Evolutionary conservation across 1,140 invertebrate species (phyloP).

Genomic region (Lasioglossum albipes): DNA sequence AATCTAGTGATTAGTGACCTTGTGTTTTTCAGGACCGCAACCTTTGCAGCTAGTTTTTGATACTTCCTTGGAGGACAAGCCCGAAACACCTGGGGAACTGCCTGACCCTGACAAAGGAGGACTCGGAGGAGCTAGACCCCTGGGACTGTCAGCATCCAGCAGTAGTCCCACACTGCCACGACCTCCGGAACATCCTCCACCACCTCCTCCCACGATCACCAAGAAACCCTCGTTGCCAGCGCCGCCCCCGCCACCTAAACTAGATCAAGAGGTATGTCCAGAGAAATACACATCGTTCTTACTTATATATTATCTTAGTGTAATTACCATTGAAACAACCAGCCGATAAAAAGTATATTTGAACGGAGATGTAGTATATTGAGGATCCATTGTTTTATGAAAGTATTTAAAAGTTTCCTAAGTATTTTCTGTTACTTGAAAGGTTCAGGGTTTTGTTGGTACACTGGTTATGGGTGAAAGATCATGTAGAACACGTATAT

Average conservation of each 20-base stretch:
- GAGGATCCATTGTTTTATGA: constrained; percentile 20
- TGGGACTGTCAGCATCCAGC: constrained; percentile 82
- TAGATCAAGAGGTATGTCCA: constrained; percentile 85
- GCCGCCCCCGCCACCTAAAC: constrained; percentile 79
- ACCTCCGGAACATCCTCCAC: constrained; percentile 81
- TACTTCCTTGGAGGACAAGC: constrained; percentile 82
- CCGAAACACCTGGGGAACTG: constrained; percentile 87
- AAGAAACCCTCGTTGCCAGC: constrained; percentile 77
- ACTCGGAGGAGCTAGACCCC: constrained; percentile 87
- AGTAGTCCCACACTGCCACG: constrained; percentile 80
- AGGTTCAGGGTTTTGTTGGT: constrained; percentile 49
- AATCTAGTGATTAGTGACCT: neutral
- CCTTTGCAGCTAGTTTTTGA: constrained; percentile 81
- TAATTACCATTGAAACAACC: neutral
- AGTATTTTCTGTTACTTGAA: constrained; percentile 31
- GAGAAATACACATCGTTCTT: neutral
- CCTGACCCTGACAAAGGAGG: constrained; percentile 87
- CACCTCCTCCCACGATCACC: constrained; percentile 75
- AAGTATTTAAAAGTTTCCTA: constrained; percentile 33
- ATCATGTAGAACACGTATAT: constrained; percentile 45
- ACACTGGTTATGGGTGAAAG: constrained; percentile 59
- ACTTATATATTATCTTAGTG: neutral
- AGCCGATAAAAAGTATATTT: neutral
- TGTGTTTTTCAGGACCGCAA: constrained; percentile 74
- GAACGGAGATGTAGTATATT: constrained; percentile 10